phyloP scores from a whole-genome alignment of 2,113 vertebrate genomes.

The Galbula dea region DNA sequence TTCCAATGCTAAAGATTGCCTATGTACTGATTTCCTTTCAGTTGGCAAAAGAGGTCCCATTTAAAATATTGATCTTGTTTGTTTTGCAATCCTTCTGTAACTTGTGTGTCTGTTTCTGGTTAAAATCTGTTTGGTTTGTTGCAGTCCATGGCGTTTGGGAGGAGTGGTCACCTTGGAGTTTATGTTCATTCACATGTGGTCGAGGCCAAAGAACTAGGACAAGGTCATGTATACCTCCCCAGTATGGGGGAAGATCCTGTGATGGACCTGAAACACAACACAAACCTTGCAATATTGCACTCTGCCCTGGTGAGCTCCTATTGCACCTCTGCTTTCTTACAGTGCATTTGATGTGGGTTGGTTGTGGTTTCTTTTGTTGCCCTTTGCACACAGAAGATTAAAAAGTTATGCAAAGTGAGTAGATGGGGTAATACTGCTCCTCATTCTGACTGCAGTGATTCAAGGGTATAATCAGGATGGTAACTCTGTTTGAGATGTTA shows the following conservation, averaged over 20 bases:
- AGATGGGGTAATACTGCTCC: background rate
- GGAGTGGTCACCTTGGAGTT: constrained; percentile 99
- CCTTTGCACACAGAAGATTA: background rate
- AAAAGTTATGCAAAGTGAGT: background rate
- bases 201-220: constrained; percentile 97
- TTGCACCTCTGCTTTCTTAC: constrained; percentile 17
- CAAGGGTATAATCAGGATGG: background rate
- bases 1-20: background rate
- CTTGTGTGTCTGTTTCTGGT: constrained; percentile 57
- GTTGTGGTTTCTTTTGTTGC: background rate
- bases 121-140: constrained; percentile 85
- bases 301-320: constrained; percentile 89
- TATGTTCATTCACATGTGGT: constrained; percentile 99
- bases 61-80: background rate
- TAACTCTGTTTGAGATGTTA: background rate
- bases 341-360: background rate
- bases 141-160: constrained; percentile 99
- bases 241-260: constrained; percentile 94
- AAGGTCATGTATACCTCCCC: constrained; percentile 92
- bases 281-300: constrained; percentile 99
- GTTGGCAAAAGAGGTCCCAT: background rate
- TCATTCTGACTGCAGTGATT: background rate
- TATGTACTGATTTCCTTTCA: background rate
- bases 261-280: constrained; percentile 97
- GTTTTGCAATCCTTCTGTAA: constrained; percentile 30